phyloP scores from a whole-genome alignment of 2,888 invertebrate genomes.

The Lordiphosa fenestrarum region DNA sequence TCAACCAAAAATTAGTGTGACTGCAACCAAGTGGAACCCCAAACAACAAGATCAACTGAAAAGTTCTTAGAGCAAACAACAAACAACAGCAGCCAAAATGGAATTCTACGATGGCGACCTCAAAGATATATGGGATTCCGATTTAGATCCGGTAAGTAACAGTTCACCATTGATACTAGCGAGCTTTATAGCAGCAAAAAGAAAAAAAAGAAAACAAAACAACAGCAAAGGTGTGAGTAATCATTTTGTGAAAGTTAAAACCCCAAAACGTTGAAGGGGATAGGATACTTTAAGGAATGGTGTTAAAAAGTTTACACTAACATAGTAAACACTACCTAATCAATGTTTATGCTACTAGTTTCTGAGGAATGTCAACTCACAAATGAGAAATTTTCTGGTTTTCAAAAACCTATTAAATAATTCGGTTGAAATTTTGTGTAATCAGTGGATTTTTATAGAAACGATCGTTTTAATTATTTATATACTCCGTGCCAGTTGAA shows the following conservation, averaged over 20 bases:
- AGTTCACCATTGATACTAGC: no score
- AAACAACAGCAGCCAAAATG: slow-evolving; percentile 80
- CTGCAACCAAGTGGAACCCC: slow-evolving; percentile 61
- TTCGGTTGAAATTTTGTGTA: no score
- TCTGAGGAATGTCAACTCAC: no score
- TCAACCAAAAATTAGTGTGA: slow-evolving; percentile 44
- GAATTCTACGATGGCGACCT: slow-evolving; percentile 90
- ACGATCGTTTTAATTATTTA: no score
- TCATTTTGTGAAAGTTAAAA: slow-evolving; percentile 27
- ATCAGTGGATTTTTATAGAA: no score
- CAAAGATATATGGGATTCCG: slow-evolving; percentile 91
- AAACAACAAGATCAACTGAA: slow-evolving; percentile 32
- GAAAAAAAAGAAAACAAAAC: no score
- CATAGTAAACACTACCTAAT: background rate
- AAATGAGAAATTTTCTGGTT: no score
- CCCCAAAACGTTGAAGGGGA: slow-evolving; percentile 17
- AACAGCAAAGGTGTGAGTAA: background rate
- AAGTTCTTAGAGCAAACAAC: slow-evolving; percentile 51
- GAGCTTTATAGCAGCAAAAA: slow-evolving; percentile 1
- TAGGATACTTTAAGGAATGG: slow-evolving; percentile 13
- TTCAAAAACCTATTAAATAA: no score
- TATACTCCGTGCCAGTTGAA: no score
- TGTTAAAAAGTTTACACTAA: background rate
- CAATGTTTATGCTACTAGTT: background rate
- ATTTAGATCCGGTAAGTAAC: slow-evolving; percentile 89